Evolutionary conservation across 2,888 invertebrate species (phyloP).

Genomic region (Abscondita cerata): DNA sequence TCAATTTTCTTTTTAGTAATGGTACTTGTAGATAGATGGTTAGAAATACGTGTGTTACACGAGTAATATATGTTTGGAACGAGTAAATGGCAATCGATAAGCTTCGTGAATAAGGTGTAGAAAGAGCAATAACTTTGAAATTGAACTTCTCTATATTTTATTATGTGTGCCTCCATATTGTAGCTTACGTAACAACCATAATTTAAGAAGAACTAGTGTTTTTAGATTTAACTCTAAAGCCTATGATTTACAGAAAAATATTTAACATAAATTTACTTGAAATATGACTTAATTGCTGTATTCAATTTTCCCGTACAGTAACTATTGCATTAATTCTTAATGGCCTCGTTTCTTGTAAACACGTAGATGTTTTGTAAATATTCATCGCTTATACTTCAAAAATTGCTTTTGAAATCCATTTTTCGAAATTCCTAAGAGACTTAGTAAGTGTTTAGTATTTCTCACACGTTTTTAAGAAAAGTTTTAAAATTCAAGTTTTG

Average conservation of each 20-base stretch:
- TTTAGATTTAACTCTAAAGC: too few species aligned
- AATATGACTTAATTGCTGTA: too few species aligned
- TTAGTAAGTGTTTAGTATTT: not conserved
- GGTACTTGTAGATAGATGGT: conserved; percentile 37
- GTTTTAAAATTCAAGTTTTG: not conserved
- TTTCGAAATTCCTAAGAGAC: too few species aligned
- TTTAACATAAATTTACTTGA: too few species aligned
- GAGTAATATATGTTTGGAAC: conserved; percentile 43
- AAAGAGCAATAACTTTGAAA: conserved; percentile 44
- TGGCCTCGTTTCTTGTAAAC: too few species aligned
- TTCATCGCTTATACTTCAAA: too few species aligned
- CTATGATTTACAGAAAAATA: too few species aligned
- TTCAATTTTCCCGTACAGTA: too few species aligned
- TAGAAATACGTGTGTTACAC: conserved; percentile 40
- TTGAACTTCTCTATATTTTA: conserved; percentile 40
- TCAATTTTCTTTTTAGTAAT: conserved; percentile 34
- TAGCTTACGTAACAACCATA: conserved; percentile 9
- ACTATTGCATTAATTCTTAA: too few species aligned
- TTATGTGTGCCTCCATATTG: conserved; percentile 29
- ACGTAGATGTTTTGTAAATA: too few species aligned
- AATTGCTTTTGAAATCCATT: too few species aligned
- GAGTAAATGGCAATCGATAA: conserved; percentile 47
- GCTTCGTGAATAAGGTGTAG: conserved; percentile 43
- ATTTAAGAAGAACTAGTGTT: too few species aligned
- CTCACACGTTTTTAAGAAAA: not conserved